Evolutionary conservation across 2,888 invertebrate genomes (phyloP), one percentile per base, ranked within the genome.

Genomic region (Scaptomyza polygonia): DNA sequence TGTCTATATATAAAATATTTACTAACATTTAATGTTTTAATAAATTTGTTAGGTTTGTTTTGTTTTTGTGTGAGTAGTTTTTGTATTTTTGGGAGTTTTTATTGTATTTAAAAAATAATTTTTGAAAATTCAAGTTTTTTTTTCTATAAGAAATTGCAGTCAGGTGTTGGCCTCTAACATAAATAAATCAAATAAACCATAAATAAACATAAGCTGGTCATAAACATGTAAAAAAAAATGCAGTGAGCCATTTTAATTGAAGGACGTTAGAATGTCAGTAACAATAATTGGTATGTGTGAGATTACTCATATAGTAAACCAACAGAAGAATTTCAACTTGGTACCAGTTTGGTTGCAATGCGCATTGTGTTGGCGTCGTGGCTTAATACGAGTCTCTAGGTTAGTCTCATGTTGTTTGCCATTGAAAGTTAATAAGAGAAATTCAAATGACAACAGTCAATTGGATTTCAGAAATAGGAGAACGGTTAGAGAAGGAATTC

Each of bases 231-330:
- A 51, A 63, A 9, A 51, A 63, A 74, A 71, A 74, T 78, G 74
- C 72, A 67, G 75, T 75, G 57, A 42, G 79, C 47, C 45, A 77
- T 72, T 76, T 77, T 39, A 76, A 76, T 72, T 79, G 77, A 77
- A 77, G 76, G 79, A 77, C 77, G 72, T 51, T 68, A 25, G 65
- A 63, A 53, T 61, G 59, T 42, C 57, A 40, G 16, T 25, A 59
- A 21, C 54, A 56, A 21, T 57, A 56, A 43, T 44, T 18, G 14
- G 43, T 32, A 30, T n/a, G 18, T n/a, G 32, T n/a, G 16, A 7
- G 11, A 42, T 42, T 44, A 36, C 42, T n/a, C 21, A 25, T 25
- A 16, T 11, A 40, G 30, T 42, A 16, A 9, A 7, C 7, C 40
- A 47, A 44, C 25, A 21, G 16, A 32, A 51, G 51, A 51, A 51